Percentiles rank a stretch among this genome's conserved stretches.
These are phyloP conservation scores for Polydrusus cervinus DNA, from an alignment of 2,888 invertebrate species.

Conservation along the genomic window DNA sequence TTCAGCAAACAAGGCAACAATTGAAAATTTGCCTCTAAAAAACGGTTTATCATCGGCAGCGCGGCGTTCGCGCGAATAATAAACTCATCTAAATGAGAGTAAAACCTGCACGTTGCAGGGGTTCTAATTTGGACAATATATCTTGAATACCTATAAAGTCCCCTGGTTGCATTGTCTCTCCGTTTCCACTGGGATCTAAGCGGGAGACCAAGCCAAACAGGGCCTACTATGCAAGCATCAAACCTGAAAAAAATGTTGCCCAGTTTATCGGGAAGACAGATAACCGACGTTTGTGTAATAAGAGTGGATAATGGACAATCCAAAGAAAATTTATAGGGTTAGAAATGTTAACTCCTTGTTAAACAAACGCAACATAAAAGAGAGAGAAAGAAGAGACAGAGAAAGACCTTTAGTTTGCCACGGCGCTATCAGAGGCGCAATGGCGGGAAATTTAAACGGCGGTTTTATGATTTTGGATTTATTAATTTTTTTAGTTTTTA, in stretches of 20 bases:
- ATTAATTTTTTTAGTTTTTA: no score
- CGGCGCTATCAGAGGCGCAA: no score
- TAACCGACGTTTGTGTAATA: no score
- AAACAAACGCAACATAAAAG: no score
- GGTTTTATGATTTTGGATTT: no score
- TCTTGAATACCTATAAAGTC: slow-evolving; percentile 66
- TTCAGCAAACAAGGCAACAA: slow-evolving; percentile 45
- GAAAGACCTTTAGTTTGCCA: no score
- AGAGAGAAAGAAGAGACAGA: no score
- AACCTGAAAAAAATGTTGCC: not conserved
- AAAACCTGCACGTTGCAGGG: slow-evolving; percentile 61
- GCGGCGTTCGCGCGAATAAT: slow-evolving; percentile 59
- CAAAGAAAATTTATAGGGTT: no score
- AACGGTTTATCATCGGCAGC: slow-evolving; percentile 49
- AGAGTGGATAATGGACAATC: no score
- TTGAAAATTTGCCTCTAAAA: slow-evolving; percentile 53
- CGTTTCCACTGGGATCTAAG: slow-evolving; percentile 56
- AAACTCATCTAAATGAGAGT: slow-evolving; percentile 63
- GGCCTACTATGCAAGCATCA: slow-evolving; percentile 46
- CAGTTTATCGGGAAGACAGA: no score
- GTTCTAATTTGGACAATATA: slow-evolving; percentile 64
- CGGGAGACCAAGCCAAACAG: slow-evolving; percentile 39
- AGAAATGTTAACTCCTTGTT: no score
- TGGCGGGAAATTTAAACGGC: no score
- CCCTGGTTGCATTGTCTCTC: slow-evolving; percentile 61